phyloP scores from a whole-genome alignment of 1,140 invertebrate species.

The Caerostris darwini region DNA sequence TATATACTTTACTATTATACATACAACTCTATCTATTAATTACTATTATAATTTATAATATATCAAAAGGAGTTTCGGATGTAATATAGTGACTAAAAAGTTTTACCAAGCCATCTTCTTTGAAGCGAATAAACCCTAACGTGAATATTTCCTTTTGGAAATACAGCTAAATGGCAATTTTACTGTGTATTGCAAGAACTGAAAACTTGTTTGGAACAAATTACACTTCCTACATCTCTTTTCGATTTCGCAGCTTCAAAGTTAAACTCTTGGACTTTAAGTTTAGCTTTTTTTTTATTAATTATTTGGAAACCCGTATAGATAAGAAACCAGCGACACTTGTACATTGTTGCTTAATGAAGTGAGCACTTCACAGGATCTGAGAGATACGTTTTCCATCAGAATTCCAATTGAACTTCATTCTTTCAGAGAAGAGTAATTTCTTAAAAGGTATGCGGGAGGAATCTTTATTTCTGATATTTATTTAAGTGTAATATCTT shows the following conservation, averaged over 20 bases:
- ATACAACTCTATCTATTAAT: no score
- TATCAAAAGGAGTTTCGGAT: no score
- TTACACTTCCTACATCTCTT: not conserved
- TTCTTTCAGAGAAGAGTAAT: conserved; percentile 8
- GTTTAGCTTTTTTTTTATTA: conserved; percentile 21
- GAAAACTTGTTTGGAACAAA: not conserved
- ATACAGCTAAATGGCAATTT: no score
- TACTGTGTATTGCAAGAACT: no score
- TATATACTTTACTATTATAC: no score
- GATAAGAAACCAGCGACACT: conserved; percentile 29
- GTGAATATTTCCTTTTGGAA: no score
- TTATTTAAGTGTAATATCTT: not conserved
- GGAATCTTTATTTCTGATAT: conserved; percentile 48
- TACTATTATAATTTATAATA: no score
- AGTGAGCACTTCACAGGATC: conserved; percentile 29
- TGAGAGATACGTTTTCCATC: conserved; percentile 45
- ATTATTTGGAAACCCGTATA: conserved; percentile 25
- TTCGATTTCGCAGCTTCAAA: not conserved
- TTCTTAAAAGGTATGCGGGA: conserved; percentile 29
- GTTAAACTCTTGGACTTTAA: not conserved
- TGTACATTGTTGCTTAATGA: conserved; percentile 41
- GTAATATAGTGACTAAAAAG: no score
- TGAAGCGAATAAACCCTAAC: no score
- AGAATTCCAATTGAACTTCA: conserved; percentile 55
- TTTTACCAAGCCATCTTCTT: no score